phyloP scores from a whole-genome alignment of 2,797 vertebrate genomes.

The Phoeniculus purpureus region DNA sequence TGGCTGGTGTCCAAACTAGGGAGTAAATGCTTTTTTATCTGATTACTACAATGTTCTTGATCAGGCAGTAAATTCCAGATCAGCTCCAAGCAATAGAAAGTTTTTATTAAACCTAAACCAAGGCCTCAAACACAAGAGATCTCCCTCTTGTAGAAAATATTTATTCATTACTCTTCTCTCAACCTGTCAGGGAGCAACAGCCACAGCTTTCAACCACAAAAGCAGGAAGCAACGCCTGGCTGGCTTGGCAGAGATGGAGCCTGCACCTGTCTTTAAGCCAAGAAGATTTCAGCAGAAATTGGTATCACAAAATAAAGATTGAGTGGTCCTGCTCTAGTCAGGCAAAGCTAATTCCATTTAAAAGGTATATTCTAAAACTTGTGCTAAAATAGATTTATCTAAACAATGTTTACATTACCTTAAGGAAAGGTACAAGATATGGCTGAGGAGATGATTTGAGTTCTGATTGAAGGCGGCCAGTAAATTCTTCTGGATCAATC shows the following conservation, averaged over 20 bases:
- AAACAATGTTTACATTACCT: conserved; percentile 73
- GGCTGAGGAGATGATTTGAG: conserved; percentile 92
- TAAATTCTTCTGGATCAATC: conserved; percentile 90
- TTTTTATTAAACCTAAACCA: neutral
- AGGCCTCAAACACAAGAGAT: rapidly evolving
- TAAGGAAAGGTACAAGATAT: conserved; percentile 90
- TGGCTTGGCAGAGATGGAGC: neutral
- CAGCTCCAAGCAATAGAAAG: rapidly evolving
- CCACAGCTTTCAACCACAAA: too few species aligned
- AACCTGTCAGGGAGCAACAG: neutral
- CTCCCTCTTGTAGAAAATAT: neutral
- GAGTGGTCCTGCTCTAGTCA: neutral
- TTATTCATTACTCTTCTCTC: neutral
- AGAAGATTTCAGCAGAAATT: neutral
- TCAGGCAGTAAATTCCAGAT: neutral
- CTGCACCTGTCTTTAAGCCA: rapidly evolving
- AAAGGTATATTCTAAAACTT: neutral
- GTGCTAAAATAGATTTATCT: neutral
- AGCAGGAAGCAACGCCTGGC: neutral
- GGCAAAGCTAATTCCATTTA: neutral
- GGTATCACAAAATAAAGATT: neutral
- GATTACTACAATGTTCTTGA: neutral
- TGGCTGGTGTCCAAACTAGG: neutral
- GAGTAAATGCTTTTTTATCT: neutral
- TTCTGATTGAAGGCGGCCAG: conserved; percentile 87